Evolutionary conservation across 1,140 invertebrate genomes (phyloP).

Genomic region (Psilanteris sp.): DNA sequence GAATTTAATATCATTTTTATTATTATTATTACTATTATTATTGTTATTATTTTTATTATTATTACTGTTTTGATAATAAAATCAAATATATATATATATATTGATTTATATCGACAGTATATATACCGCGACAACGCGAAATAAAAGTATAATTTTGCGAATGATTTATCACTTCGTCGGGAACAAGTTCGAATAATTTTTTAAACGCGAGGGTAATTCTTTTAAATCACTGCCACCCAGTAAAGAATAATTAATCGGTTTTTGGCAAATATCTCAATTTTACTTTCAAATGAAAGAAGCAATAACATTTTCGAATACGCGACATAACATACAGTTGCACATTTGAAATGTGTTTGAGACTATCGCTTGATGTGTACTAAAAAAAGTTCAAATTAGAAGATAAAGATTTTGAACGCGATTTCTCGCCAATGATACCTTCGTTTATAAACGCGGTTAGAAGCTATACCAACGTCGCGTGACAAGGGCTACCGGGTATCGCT

Average conservation of each 20-base stretch:
- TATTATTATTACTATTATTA: no score
- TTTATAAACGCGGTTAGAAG: conserved; percentile 49
- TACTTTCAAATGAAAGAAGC: background rate
- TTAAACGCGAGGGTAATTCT: background rate
- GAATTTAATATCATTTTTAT: background rate
- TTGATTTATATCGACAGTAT: background rate
- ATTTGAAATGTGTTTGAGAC: background rate
- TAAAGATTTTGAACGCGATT: conserved; percentile 61
- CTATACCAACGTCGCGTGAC: conserved; percentile 72
- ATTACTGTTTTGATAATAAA: no score
- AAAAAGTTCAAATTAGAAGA: conserved; percentile 61
- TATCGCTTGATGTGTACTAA: conserved; percentile 10
- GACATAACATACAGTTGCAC: background rate
- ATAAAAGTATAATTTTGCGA: conserved; percentile 1
- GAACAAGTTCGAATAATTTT: conserved; percentile 1
- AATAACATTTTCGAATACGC: conserved; percentile 1
- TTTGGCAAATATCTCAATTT: background rate
- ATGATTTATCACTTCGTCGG: conserved; percentile 7
- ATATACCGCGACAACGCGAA: conserved; percentile 6
- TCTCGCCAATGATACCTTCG: conserved; percentile 50
- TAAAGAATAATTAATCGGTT: conserved; percentile 9
- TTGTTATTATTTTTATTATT: conserved; percentile 1
- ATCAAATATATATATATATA: no score
- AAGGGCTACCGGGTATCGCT: conserved; percentile 70
- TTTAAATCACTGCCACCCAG: conserved; percentile 19